phyloP scores from a whole-genome alignment of 2,113 vertebrate species.

The Tinamus guttatus region DNA sequence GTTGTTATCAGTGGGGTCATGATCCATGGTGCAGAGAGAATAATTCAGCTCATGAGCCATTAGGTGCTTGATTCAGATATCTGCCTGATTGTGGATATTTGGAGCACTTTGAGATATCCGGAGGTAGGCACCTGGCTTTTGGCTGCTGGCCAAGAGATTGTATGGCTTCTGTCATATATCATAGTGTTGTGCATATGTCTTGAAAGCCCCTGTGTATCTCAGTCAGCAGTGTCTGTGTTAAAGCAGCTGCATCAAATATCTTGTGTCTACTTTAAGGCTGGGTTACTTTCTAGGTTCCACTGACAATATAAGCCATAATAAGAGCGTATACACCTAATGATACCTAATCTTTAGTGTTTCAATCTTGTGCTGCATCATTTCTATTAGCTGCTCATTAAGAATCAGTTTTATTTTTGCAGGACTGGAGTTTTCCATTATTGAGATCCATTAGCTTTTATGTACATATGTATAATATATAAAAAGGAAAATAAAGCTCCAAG shows the following conservation, averaged over 20 bases:
- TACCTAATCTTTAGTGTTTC: background rate
- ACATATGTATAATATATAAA: background rate
- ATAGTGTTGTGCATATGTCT: background rate
- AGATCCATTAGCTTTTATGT: background rate
- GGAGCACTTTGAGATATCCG: background rate
- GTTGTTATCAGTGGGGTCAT: background rate
- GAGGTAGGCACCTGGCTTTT: background rate
- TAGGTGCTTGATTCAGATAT: background rate
- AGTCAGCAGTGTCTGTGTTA: background rate
- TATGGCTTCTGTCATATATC: background rate
- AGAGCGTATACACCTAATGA: background rate
- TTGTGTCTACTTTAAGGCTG: background rate
- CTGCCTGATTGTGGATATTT: background rate
- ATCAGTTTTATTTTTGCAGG: background rate
- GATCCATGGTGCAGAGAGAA: background rate
- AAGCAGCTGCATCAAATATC: background rate
- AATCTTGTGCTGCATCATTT: background rate
- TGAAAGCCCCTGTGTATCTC: background rate
- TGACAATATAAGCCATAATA: background rate
- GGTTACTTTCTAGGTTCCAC: background rate
- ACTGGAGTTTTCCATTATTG: background rate
- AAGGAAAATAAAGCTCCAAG: background rate
- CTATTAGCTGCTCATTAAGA: rapidly evolving
- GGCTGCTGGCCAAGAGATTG: background rate
- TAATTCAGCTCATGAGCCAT: background rate